These are phyloP conservation scores for Zosterops pallidus DNA, from an alignment of 2,113 vertebrate species.

Conservation along the genomic window DNA sequence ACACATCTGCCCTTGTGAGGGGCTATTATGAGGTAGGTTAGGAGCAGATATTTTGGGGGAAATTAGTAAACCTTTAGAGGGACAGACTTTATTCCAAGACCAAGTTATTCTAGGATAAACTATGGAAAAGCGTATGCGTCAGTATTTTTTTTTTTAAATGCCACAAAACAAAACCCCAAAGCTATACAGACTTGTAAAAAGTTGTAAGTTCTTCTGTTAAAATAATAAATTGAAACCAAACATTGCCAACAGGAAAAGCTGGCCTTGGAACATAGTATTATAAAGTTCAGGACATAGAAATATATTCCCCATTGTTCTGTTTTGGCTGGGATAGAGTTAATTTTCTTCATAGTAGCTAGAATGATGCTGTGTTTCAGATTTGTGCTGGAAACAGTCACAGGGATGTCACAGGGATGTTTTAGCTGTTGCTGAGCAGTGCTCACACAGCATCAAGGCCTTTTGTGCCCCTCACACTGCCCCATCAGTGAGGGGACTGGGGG, in stretches of 20 bases:
- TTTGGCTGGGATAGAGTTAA: background rate
- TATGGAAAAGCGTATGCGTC: background rate
- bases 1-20: background rate
- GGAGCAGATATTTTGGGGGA: background rate
- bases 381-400: background rate
- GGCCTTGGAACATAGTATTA: background rate
- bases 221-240: background rate
- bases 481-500: accelerated
- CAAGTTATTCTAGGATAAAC: background rate
- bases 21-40: background rate
- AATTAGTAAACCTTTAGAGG: background rate
- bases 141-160: background rate
- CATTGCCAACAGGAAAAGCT: background rate
- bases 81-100: background rate
- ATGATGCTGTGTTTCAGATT: background rate
- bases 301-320: background rate
- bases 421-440: background rate
- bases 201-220: background rate
- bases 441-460: background rate
- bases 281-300: background rate
- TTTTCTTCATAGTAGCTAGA: background rate
- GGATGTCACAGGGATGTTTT: background rate
- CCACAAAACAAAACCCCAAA: background rate
- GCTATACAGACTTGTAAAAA: background rate
- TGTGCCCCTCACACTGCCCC: accelerated